A percentile compares a stretch with the other conserved stretches of the same genome.
Conservation (phyloP, 92 coral and sea anemone genomes). For the Pocillopora meandrina region DNA sequence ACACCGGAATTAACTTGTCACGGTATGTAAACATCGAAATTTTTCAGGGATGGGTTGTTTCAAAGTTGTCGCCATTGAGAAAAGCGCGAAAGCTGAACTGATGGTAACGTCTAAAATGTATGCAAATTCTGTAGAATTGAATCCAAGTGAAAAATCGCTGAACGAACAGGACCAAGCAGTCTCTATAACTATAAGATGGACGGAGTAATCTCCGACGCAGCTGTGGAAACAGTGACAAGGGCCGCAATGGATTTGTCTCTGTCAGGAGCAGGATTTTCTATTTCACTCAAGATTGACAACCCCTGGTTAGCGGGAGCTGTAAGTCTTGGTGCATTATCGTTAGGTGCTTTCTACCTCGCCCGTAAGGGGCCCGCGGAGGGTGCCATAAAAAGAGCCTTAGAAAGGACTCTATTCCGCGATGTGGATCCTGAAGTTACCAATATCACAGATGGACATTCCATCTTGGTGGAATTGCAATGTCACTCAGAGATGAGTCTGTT, state of each 20-base stretch:
- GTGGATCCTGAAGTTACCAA: constrained; percentile 26
- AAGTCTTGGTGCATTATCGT: constrained; percentile 29
- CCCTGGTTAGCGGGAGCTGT: constrained; percentile 43
- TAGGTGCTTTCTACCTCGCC: constrained; percentile 41
- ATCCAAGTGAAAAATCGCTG: too few species aligned
- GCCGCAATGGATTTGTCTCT: constrained; percentile 34
- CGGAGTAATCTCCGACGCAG: constrained; percentile 18
- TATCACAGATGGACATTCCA: constrained; percentile 31
- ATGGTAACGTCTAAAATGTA: too few species aligned
- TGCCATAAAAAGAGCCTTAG: constrained; percentile 30
- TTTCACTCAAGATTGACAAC: constrained; percentile 40
- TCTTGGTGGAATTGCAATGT: constrained; percentile 28
- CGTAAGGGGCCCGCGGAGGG: constrained; percentile 34
- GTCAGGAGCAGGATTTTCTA: constrained; percentile 13
- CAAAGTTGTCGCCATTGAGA: neutral
- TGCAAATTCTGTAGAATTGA: too few species aligned
- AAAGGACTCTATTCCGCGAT: constrained; percentile 9
- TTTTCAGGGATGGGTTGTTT: neutral
- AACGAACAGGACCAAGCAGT: too few species aligned
- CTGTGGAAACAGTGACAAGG: constrained; percentile 26
- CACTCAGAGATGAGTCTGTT: constrained; percentile 22
- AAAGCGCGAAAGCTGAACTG: too few species aligned
- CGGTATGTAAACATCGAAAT: neutral
- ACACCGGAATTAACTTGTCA: neutral
- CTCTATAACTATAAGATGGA: neutral